Percentiles rank a stretch among this genome's conserved stretches.
phyloP scores from a whole-genome alignment of 2,797 vertebrate genomes.

The Chloroceryle inda region DNA sequence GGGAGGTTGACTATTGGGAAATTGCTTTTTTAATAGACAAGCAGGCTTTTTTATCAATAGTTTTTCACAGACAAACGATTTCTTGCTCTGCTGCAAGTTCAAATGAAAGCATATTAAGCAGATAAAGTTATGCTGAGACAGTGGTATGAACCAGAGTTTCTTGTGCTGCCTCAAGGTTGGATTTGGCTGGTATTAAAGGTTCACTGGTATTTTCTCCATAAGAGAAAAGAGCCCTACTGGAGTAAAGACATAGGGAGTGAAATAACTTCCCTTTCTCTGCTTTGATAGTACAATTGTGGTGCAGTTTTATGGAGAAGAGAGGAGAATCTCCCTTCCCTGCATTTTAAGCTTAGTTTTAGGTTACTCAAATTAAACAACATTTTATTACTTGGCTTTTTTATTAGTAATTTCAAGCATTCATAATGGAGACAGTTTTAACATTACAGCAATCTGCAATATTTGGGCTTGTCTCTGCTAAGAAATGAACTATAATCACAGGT shows the following conservation, averaged over 20 bases:
- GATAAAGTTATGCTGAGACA: not conserved
- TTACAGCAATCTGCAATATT: not conserved
- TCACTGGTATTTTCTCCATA: not conserved
- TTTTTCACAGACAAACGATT: not conserved
- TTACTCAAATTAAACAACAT: slow-evolving; percentile 4
- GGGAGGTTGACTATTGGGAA: not conserved
- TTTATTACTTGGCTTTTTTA: slow-evolving; percentile 54
- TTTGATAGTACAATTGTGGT: not conserved
- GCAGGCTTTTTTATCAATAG: not conserved
- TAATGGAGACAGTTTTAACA: not conserved
- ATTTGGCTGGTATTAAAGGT: slow-evolving; percentile 1
- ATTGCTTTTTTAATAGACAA: not conserved
- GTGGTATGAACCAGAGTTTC: not conserved
- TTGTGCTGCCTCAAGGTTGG: not conserved
- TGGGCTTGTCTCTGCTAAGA: not conserved
- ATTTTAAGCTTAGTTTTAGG: slow-evolving; percentile 23
- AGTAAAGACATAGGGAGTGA: not conserved
- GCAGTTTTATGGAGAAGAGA: slow-evolving; percentile 1
- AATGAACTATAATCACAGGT: not conserved
- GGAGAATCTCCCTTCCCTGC: not conserved
- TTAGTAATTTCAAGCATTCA: not conserved
- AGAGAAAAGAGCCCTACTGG: not conserved
- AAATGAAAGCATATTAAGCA: not conserved
- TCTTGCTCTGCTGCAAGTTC: not conserved
- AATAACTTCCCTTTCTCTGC: slow-evolving; percentile 29